Evolutionary conservation across 2,797 vertebrate species (phyloP).

Genomic region (Sternotherus odoratus): DNA sequence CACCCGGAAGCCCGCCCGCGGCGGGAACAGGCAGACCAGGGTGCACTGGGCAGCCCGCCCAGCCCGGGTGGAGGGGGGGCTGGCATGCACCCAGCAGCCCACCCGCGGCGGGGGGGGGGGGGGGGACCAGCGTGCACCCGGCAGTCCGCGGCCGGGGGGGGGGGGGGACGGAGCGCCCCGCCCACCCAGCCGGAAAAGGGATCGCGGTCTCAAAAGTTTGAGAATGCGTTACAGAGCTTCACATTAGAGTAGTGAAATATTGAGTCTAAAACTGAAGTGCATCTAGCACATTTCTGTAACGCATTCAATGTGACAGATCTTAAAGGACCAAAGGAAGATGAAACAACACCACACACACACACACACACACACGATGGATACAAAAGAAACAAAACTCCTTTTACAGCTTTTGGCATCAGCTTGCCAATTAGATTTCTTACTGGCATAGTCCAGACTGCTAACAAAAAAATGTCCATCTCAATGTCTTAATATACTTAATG

Average conservation of each 20-base stretch:
- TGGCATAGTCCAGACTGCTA: neutral
- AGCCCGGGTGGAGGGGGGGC: no score
- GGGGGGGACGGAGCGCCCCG: no score
- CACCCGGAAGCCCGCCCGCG: no score
- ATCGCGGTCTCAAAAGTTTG: no score
- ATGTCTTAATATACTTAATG: neutral
- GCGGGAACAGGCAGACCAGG: no score
- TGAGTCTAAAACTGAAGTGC: neutral
- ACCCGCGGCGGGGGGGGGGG: no score
- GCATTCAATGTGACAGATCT: neutral
- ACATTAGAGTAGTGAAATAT: neutral
- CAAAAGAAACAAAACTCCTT: conserved; percentile 72
- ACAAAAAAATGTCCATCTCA: neutral
- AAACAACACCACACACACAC: conserved; percentile 38
- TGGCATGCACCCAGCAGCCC: no score
- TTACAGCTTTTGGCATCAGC: conserved; percentile 13
- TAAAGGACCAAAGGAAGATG: neutral
- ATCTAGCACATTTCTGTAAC: fast-evolving
- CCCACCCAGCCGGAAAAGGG: no score
- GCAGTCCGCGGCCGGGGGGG: no score
- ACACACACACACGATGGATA: neutral
- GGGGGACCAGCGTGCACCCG: no score
- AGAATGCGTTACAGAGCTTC: no score
- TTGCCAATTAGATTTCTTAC: neutral
- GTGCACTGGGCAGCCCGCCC: no score